Evolutionary conservation across 1,140 invertebrate species (phyloP).

Genomic region (Lamellibrachia luymesi): DNA sequence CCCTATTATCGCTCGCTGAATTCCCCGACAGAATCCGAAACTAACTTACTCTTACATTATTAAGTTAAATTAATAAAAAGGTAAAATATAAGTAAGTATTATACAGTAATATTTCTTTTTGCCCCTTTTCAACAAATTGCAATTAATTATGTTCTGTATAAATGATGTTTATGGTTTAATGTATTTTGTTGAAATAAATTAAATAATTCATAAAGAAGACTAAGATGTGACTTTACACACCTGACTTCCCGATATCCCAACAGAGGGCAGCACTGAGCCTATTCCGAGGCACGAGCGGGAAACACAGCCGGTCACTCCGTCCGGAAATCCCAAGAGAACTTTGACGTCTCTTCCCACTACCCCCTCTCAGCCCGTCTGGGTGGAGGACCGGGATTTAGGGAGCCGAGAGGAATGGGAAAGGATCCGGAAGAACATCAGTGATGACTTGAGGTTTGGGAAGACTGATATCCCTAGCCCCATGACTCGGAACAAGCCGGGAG

Average conservation of each 20-base stretch:
- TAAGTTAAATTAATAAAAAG: too few species aligned
- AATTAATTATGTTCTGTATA: too few species aligned
- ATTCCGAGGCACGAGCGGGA: not conserved
- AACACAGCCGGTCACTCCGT: not conserved
- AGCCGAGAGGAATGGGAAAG: not conserved
- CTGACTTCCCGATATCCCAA: not conserved
- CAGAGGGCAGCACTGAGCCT: not conserved
- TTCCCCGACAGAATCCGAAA: too few species aligned
- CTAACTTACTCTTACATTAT: too few species aligned
- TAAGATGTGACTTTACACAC: not conserved
- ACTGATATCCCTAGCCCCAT: not conserved
- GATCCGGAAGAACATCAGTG: not conserved
- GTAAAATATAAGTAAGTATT: too few species aligned
- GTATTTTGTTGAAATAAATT: too few species aligned
- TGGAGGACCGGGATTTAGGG: not conserved
- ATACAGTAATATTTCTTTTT: too few species aligned
- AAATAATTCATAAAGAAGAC: not conserved
- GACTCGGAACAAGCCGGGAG: not conserved
- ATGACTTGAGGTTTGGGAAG: not conserved
- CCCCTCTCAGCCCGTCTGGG: not conserved
- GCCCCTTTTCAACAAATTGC: too few species aligned
- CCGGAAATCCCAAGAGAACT: not conserved
- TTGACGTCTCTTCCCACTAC: not conserved
- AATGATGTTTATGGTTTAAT: too few species aligned
- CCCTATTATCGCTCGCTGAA: too few species aligned